phyloP scores from a whole-genome alignment of 2,113 vertebrate species.

The Micronycteris hirsuta region DNA sequence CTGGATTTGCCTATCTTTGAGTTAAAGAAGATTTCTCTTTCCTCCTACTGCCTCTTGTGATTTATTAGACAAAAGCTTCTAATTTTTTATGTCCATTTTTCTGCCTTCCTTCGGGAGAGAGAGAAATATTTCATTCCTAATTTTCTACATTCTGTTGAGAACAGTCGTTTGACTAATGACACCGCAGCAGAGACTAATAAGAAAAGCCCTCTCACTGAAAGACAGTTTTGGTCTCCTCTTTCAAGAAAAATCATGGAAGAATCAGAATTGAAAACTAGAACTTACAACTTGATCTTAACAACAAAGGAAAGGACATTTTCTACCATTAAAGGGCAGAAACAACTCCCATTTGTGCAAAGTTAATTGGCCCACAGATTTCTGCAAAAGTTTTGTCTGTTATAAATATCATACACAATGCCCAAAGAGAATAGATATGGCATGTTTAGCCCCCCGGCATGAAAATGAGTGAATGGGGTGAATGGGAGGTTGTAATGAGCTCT shows the following conservation, averaged over 20 bases:
- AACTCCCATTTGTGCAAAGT: neutral
- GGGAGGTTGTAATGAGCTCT: neutral
- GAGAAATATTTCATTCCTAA: neutral
- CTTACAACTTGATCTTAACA: neutral
- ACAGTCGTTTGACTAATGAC: neutral
- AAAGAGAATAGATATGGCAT: neutral
- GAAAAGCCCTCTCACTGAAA: neutral
- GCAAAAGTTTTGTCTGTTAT: neutral
- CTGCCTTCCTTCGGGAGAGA: neutral
- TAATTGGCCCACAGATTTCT: neutral
- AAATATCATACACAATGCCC: neutral
- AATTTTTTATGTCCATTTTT: neutral
- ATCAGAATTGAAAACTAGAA: neutral
- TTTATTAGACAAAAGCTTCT: neutral
- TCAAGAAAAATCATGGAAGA: neutral
- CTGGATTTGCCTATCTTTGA: neutral
- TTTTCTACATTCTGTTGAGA: slow-evolving; percentile 6
- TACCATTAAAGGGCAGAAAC: neutral
- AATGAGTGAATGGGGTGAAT: neutral
- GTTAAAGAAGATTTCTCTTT: neutral
- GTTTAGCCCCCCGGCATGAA: too few relatives aligned
- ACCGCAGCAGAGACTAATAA: neutral
- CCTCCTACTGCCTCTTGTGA: neutral
- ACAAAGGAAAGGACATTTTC: neutral
- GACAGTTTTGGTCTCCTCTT: neutral